A percentile compares a stretch with the other conserved stretches of the same genome.
These are phyloP conservation scores for Eulithis prunata DNA, from an alignment of 2,888 invertebrate species.

Conservation along the genomic window DNA sequence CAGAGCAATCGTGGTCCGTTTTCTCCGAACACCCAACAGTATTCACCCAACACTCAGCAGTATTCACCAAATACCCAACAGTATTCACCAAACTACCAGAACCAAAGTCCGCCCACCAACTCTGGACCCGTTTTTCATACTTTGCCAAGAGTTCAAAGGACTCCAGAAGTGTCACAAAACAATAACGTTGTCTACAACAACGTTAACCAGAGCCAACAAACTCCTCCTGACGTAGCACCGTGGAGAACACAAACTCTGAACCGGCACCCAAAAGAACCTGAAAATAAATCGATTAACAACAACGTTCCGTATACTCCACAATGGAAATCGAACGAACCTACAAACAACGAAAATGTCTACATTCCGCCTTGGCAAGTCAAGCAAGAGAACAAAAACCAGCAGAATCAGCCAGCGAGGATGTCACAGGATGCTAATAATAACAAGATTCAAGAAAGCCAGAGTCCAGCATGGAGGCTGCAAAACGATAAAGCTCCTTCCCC, in stretches of 20 bases:
- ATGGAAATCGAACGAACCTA: slow-evolving; percentile 67
- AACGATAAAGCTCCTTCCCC: slow-evolving; percentile 53
- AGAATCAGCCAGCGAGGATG: slow-evolving; percentile 65
- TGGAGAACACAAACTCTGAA: slow-evolving; percentile 75
- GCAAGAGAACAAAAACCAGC: slow-evolving; percentile 59
- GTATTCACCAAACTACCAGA: slow-evolving; percentile 59
- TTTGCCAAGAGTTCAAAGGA: slow-evolving; percentile 68
- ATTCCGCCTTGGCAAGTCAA: slow-evolving; percentile 61
- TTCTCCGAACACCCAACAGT: slow-evolving; percentile 51
- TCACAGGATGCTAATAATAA: slow-evolving; percentile 67
- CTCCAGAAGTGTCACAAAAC: slow-evolving; percentile 61
- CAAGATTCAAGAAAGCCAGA: slow-evolving; percentile 58
- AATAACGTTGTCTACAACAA: slow-evolving; percentile 65
- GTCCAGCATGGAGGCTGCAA: slow-evolving; percentile 65
- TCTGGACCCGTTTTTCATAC: slow-evolving; percentile 67
- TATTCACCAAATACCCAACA: slow-evolving; percentile 51
- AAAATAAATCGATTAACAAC: slow-evolving; percentile 57
- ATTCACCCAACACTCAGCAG: slow-evolving; percentile 36
- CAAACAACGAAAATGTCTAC: slow-evolving; percentile 61
- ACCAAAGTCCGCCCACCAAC: slow-evolving; percentile 57
- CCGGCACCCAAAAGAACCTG: slow-evolving; percentile 62
- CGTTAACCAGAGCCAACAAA: slow-evolving; percentile 52
- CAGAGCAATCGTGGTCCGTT: slow-evolving; percentile 64
- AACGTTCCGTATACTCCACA: slow-evolving; percentile 66
- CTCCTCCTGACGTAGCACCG: slow-evolving; percentile 64